Evolutionary conservation across 2,888 invertebrate species (phyloP).

Genomic region (Gari tellinella): DNA sequence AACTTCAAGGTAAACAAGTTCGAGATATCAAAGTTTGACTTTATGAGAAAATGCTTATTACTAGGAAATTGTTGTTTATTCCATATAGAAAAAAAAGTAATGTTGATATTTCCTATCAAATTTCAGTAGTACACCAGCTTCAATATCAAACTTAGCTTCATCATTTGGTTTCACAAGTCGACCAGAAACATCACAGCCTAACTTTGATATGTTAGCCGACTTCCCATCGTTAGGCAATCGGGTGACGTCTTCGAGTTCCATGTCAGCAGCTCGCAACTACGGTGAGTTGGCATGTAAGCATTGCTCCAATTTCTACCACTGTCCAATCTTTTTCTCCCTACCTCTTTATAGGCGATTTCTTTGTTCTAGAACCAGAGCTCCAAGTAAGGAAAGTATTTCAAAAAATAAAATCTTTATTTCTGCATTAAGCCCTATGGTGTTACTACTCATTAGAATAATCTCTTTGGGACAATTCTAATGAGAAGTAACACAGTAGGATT

Average conservation of each 20-base stretch:
- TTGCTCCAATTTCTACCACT: not conserved
- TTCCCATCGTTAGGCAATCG: constrained; percentile 82
- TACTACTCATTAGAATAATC: too few relatives aligned
- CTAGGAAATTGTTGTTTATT: too few relatives aligned
- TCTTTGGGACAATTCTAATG: too few relatives aligned
- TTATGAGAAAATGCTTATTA: too few relatives aligned
- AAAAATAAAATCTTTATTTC: too few relatives aligned
- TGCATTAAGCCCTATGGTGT: too few relatives aligned
- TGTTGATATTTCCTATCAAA: not conserved
- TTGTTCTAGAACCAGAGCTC: too few relatives aligned
- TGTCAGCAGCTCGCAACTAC: constrained; percentile 81
- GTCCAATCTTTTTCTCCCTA: not conserved
- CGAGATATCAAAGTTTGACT: too few relatives aligned
- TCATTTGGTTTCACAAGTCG: constrained; percentile 59
- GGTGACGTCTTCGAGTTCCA: constrained; percentile 74
- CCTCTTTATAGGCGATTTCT: too few relatives aligned
- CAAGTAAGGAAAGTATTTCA: too few relatives aligned
- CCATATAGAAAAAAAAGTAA: constrained; percentile 43
- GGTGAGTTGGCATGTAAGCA: constrained; percentile 68
- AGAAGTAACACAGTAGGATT: too few relatives aligned
- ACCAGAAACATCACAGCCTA: constrained; percentile 73
- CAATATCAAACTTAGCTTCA: constrained; percentile 59
- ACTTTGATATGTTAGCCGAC: constrained; percentile 79
- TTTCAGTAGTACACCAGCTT: constrained; percentile 48
- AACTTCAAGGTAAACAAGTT: too few relatives aligned